Base-by-base conservation (phyloP, 2,113 vertebrate species). In the Coptodon bakossiorum region DNA sequence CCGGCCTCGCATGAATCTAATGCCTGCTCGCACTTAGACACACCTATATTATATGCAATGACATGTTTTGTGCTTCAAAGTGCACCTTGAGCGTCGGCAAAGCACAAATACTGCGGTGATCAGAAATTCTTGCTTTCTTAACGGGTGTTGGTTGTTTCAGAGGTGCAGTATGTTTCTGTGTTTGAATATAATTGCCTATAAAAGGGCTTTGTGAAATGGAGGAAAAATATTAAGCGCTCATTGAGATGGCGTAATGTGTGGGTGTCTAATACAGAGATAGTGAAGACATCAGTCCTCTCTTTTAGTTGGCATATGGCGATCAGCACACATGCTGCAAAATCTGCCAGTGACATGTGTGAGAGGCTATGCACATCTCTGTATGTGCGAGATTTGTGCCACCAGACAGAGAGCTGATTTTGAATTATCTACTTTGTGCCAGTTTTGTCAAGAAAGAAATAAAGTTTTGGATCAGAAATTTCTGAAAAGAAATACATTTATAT, bases 261-360 rank as follows among this genome's bases (percentile, higher is more conserved):
- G 88, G 87, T 86, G 88, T 93, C 82, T 76, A 76, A 90, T 87
- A 87, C 68, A 89, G 86, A 90, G 81, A 89, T 89, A 71, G 83
- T 90, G 71, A 57, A 90, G 88, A 90, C 90, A 91, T 85, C 76
- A 88, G 88, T 88, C 82, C 81, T 91, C 84, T 91, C 92, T 94
- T 89, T 93, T 88, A 91, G 88, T 83, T 92, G 91, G 89, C 95
- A 96, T 95, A 93, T 94, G 93, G 94, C 90, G 86, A 89, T 86
- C 78, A 86, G 89, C 80, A 89, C 91, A 88, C 93, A 88, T 88
- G 90, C 90, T 90, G 83, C 79, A 94, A 93, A 95, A 94, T 95
- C 91, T 96, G 95, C 85, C 92, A 90, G 87, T 84, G 92, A 91
- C 91, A 90, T 91, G 91, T 86, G 86, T 88, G 91, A 93, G 87